phyloP scores from a whole-genome alignment of 1,140 invertebrate genomes.

The Hydropsyche tenuis region DNA sequence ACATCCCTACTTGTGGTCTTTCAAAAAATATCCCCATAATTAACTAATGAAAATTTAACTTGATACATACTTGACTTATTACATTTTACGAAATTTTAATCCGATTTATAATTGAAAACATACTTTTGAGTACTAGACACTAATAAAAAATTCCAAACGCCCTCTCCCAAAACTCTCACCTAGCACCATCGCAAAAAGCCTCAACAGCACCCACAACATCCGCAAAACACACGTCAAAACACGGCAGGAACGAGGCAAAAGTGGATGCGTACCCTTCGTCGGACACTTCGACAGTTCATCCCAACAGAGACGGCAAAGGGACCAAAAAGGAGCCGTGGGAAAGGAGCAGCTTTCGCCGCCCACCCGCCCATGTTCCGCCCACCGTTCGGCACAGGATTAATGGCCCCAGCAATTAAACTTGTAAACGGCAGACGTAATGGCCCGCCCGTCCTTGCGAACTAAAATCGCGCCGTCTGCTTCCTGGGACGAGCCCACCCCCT shows the following conservation, averaged over 20 bases:
- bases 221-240: no score
- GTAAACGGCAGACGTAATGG: conserved; percentile 44
- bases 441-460: conserved; percentile 31
- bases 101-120: no score
- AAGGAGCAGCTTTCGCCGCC: conserved; percentile 23
- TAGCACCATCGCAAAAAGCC: no score
- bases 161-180: no score
- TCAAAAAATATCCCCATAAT: no score
- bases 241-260: neutral
- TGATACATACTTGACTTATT: no score
- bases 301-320: neutral
- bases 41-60: no score
- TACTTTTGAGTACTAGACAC: no score
- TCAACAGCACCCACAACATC: no score
- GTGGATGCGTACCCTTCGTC: neutral
- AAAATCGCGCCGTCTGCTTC: conserved; percentile 35
- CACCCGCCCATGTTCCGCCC: neutral
- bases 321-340: conserved; percentile 34
- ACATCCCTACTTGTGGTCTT: no score
- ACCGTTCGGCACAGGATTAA: conserved; percentile 37
- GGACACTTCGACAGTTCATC: neutral
- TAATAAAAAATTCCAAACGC: no score
- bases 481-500: neutral
- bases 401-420: conserved; percentile 48
- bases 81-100: no score